These are phyloP conservation scores for Octopus bimaculoides DNA, from an alignment of 1,140 invertebrate species.

Conservation along the genomic window DNA sequence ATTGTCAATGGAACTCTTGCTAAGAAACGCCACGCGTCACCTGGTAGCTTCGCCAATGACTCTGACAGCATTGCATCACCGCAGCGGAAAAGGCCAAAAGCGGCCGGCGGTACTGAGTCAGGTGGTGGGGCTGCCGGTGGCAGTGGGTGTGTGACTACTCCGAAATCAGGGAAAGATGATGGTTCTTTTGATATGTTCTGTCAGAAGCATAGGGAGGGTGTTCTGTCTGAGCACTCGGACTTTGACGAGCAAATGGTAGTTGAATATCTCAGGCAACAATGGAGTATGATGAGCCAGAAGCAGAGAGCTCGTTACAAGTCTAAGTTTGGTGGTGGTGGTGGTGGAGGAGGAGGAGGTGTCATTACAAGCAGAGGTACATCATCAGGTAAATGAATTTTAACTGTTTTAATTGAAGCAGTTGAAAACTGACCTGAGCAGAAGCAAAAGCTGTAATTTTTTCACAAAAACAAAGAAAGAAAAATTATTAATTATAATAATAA, in stretches of 20 bases:
- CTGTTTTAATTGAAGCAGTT: slow-evolving; percentile 13
- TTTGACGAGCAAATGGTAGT: slow-evolving; percentile 45
- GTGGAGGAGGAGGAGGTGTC: slow-evolving; percentile 18
- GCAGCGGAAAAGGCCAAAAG: slow-evolving; percentile 14
- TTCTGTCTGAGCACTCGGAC: slow-evolving; percentile 50
- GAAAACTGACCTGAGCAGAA: neutral
- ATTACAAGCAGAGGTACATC: neutral
- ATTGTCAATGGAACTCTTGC: neutral
- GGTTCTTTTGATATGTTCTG: slow-evolving; percentile 53
- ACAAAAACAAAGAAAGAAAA: neutral
- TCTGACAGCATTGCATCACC: neutral
- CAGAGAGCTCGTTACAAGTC: slow-evolving; percentile 42
- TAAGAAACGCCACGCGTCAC: neutral
- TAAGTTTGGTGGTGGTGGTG: slow-evolving; percentile 20
- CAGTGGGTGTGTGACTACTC: neutral
- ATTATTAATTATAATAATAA: neutral
- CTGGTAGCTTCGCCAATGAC: neutral
- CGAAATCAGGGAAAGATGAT: slow-evolving; percentile 22
- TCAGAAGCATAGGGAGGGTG: slow-evolving; percentile 44
- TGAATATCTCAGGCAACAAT: slow-evolving; percentile 50
- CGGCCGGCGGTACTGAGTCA: neutral
- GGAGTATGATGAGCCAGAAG: slow-evolving; percentile 52
- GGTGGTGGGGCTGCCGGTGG: slow-evolving; percentile 3
- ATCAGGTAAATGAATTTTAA: slow-evolving; percentile 12
- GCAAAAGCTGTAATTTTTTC: slow-evolving; percentile 2